A percentile compares a stretch with the other conserved stretches of the same genome.
phyloP scores from a whole-genome alignment of 2,888 invertebrate genomes.

The Coremacera marginata region DNA sequence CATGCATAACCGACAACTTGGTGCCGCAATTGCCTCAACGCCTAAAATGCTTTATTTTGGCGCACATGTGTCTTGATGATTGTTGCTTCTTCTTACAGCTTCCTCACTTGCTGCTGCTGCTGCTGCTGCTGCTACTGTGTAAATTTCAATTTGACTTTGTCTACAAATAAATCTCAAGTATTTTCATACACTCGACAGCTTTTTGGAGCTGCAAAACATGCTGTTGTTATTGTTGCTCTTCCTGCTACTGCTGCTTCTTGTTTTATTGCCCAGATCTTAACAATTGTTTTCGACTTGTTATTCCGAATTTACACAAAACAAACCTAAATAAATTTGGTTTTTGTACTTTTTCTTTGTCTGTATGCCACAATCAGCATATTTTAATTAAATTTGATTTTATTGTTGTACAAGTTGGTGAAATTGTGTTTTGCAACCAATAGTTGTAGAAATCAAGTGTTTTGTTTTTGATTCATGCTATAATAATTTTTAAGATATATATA shows the following conservation, averaged over 20 bases:
- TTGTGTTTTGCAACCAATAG: too few relatives aligned
- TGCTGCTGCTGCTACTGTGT: neutral
- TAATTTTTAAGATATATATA: too few relatives aligned
- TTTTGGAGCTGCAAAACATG: neutral
- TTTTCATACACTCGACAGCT: conserved; percentile 1
- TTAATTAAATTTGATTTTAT: too few relatives aligned
- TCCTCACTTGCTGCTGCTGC: neutral
- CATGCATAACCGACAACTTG: neutral
- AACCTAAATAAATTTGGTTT: neutral
- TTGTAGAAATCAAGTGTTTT: too few relatives aligned
- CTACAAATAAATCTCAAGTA: neutral
- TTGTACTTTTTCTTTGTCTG: neutral
- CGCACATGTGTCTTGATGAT: neutral
- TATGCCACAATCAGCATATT: neutral
- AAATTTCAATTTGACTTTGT: conserved; percentile 2
- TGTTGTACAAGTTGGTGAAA: too few relatives aligned
- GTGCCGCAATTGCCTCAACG: neutral
- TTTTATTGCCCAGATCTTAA: too few relatives aligned
- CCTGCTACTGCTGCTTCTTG: neutral
- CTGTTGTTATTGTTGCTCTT: neutral
- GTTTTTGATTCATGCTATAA: too few relatives aligned
- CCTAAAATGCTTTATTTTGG: neutral
- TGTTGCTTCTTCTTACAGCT: neutral
- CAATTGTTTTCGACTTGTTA: neutral
- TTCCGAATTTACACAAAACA: neutral